Base-by-base conservation (phyloP, 2,113 vertebrate species). In the Prunella fulvescens region DNA sequence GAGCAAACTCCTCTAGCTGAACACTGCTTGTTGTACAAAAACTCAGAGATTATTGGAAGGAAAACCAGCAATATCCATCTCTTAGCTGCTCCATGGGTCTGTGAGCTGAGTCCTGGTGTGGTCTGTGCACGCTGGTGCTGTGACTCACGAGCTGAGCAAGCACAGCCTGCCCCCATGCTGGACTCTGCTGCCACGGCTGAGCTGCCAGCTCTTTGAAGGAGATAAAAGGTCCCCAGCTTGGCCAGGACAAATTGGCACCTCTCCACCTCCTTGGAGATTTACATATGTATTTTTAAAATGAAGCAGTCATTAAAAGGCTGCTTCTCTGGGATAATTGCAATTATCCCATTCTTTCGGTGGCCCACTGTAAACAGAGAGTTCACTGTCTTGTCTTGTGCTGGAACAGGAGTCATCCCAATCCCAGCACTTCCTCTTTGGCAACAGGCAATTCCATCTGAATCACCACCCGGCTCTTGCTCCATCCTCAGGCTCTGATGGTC, bases 391-490 rank as follows among this genome's bases (percentile, higher is more conserved):
- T 95, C 92, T 96, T 96, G 31, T 79, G 83, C 95, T 93, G 51
- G 25, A 57, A 80, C 92, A 86, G 54, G 9, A 77, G 87, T 95
- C 92, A 94, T 93, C 87, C 79, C 84, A 39, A 53, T 88, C 85
- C 95, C 95, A 93, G 96, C 82, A 95, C 82, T 96, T 94, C 92
- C 95, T 96, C 92, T 94, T 86, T 97, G 96, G 96, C 95, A 96
- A 6, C 54, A 28, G 86, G 51, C 25, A 0, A 64, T 31, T 64
- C 71, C 81, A 88, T 93, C 86, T 80, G 89, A 96, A 90, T 93
- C 78, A 78, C 85, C 57, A 92, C 64, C 80, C 96, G 60, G 79
- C 69, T 95, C 94, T 94, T 97, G 79, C 95, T 96, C 95, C 96
- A 95, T 77, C 77, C 89, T 51, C 26, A 28, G 45, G 7, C 88